Conservation (phyloP, 2,113 vertebrate species). For the Trachemys scripta region DNA sequence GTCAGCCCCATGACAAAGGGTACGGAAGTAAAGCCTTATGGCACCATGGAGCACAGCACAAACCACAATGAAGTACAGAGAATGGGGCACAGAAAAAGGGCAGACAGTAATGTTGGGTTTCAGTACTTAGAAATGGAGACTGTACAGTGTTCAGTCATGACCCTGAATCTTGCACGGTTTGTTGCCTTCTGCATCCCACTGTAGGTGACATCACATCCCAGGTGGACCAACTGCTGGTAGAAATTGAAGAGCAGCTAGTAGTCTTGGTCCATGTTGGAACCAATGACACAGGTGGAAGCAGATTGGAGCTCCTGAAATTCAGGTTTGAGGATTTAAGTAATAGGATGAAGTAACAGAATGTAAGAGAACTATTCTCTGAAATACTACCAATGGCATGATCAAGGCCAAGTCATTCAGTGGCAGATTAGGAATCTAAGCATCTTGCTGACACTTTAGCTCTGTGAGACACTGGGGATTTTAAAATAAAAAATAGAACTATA, state of each 20-base stretch:
- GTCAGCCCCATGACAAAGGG: neutral
- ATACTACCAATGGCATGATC: neutral
- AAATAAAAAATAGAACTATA: neutral
- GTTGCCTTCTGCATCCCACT: neutral
- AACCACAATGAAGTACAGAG: neutral
- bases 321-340: neutral
- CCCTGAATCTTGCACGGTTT: neutral
- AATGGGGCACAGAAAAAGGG: neutral
- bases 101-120: neutral
- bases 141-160: neutral
- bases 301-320: neutral
- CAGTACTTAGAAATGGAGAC: neutral
- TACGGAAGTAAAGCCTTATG: neutral
- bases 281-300: neutral
- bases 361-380: neutral
- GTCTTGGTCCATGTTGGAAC: neutral
- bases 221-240: neutral
- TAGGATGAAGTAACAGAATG: neutral
- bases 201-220: neutral
- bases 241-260: neutral
- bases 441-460: neutral
- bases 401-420: neutral
- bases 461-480: neutral
- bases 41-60: neutral
- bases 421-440: neutral